Conservation (phyloP, 1,140 invertebrate species). For the Parasteatoda tepidariorum region DNA sequence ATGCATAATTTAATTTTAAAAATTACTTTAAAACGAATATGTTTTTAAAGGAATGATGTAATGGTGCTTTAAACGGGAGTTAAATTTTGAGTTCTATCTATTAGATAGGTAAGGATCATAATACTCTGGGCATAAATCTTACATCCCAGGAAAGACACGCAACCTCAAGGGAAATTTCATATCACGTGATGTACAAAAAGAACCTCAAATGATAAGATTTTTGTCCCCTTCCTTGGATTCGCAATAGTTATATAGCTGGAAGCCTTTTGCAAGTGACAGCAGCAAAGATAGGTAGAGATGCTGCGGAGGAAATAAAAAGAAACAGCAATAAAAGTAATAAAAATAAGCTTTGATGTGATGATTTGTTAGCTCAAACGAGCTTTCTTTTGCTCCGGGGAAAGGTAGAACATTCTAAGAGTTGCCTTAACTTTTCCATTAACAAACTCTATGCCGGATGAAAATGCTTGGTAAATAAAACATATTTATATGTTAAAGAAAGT, state of each 20-base stretch:
- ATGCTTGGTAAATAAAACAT: neutral
- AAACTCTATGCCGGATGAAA: neutral
- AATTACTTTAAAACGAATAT: too few species aligned
- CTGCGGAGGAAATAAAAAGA: neutral
- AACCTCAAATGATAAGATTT: constrained; percentile 22
- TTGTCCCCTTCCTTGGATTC: neutral
- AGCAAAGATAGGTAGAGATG: neutral
- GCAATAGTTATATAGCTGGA: constrained; percentile 4
- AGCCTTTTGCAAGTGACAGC: constrained; percentile 27
- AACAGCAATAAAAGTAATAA: constrained; percentile 4
- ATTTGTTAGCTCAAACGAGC: constrained; percentile 10
- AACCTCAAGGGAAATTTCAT: neutral
- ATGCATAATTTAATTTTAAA: too few species aligned
- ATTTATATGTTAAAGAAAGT: too few species aligned
- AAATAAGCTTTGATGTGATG: constrained; percentile 33
- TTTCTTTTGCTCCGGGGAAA: constrained; percentile 10
- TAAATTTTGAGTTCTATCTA: too few species aligned
- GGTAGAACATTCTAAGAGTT: neutral
- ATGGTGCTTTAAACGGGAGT: too few species aligned
- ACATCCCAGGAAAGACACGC: neutral
- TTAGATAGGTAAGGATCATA: too few species aligned
- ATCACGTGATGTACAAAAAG: constrained; percentile 10
- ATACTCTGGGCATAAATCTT: neutral
- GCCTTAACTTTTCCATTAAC: neutral
- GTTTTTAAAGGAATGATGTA: too few species aligned